Conservation (phyloP, 2,113 vertebrate species). For the Python bivittatus region DNA sequence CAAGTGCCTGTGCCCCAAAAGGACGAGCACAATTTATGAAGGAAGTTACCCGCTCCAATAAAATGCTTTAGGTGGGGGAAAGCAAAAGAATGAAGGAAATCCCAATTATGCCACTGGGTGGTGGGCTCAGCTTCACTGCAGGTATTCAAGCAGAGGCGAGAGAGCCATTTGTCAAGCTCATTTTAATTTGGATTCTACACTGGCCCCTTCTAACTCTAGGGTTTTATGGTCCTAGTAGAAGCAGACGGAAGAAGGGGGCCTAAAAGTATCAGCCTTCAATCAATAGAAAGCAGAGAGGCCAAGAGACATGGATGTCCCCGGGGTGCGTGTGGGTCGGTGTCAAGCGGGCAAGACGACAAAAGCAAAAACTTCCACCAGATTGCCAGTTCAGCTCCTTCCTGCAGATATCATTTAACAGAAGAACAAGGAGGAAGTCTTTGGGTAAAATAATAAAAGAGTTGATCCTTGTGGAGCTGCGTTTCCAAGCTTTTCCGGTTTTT, state of each 20-base stretch:
- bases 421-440: background rate
- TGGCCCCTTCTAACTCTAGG: background rate
- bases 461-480: background rate
- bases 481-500: background rate
- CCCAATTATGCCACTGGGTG: background rate
- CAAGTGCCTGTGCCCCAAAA: background rate
- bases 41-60: background rate
- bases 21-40: background rate
- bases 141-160: background rate
- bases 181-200: background rate
- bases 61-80: background rate
- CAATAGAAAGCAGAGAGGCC: background rate
- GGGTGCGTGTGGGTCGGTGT: background rate
- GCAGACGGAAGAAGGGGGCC: background rate
- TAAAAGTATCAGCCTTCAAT: background rate
- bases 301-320: background rate
- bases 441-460: background rate
- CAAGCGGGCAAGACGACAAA: background rate
- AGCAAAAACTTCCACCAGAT: background rate
- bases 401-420: background rate
- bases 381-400: background rate
- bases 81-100: background rate
- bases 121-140: background rate
- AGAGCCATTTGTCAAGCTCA: background rate
- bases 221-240: background rate